Conservation (phyloP, 2,113 vertebrate species). For the Nasalis larvatus region DNA sequence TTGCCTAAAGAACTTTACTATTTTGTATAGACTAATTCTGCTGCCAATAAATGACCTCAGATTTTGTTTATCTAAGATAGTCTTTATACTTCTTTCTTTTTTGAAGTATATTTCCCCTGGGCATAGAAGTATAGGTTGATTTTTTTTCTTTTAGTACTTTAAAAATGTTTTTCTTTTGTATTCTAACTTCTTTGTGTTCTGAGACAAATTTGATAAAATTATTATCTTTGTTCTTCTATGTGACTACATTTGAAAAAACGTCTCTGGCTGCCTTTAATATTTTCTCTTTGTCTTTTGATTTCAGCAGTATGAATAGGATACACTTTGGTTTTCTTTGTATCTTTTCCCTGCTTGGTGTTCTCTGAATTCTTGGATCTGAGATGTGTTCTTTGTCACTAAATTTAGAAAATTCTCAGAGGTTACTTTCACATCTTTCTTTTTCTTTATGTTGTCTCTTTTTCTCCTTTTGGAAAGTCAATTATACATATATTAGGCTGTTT, state of each 20-base stretch:
- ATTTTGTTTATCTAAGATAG: background rate
- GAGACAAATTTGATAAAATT: background rate
- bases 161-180: background rate
- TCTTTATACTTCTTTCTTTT: background rate
- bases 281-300: background rate
- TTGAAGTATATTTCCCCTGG: background rate
- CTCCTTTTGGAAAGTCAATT: background rate
- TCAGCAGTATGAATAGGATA: background rate
- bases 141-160: background rate
- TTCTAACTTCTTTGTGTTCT: background rate
- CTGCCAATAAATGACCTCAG: background rate
- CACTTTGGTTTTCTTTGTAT: background rate
- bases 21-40: background rate
- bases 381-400: background rate
- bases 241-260: background rate
- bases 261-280: background rate
- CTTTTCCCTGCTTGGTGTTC: background rate
- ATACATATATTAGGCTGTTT: background rate
- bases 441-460: background rate
- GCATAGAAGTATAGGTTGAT: background rate
- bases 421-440: background rate
- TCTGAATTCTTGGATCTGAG: background rate
- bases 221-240: background rate
- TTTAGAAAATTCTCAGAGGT: background rate
- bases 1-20: background rate